Evolutionary conservation across 2,888 invertebrate genomes (phyloP), one percentile per base, ranked within the genome.

Genomic region (Apamea anceps): DNA sequence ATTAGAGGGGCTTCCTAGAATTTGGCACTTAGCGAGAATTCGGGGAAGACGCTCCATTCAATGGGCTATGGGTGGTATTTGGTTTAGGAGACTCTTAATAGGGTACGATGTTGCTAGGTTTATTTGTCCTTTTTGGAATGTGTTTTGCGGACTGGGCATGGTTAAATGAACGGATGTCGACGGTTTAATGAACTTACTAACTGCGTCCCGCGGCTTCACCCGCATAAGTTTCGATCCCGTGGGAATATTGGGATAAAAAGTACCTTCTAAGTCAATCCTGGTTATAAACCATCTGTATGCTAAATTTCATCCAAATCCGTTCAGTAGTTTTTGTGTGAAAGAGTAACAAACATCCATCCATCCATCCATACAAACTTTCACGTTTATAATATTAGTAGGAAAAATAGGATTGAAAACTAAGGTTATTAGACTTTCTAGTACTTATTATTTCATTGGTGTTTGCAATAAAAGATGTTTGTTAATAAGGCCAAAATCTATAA

Each of bases 1-100:
- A 84, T 82, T 88, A 74, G 63, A 75, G 70, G 32, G 32, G 48
- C 37, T 80, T 73, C 71, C 79, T 62, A 74, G 88, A 85, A 87
- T 86, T 88, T 84, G 85, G 79, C 82, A 77, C 80, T 80, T 79
- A 63, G 51, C 66, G 75, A 28, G 77, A 77, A 72, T 87, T 86
- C 80, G 28, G 42, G n/a, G 87, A 88, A 87, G 63, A 57, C 37
- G 63, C 13, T 76, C 60, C 51, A 57, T 75, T 81, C 70, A 75
- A 67, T 63, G 65, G 65, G 45, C 75, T 67, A 51, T 80, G 77
- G 78, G 75, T 54, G 75, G 60, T 73, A 70, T 82, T 72, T 15
- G 25, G 37, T n/a, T 54, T 54, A 67, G 15, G 71, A 74, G 10
- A 28, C 48, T 67, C n/a, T 4, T 51, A 63, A 66, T 81, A 37